Base-by-base conservation (phyloP, 1,140 invertebrate species). In the Drosophila albomicans region DNA sequence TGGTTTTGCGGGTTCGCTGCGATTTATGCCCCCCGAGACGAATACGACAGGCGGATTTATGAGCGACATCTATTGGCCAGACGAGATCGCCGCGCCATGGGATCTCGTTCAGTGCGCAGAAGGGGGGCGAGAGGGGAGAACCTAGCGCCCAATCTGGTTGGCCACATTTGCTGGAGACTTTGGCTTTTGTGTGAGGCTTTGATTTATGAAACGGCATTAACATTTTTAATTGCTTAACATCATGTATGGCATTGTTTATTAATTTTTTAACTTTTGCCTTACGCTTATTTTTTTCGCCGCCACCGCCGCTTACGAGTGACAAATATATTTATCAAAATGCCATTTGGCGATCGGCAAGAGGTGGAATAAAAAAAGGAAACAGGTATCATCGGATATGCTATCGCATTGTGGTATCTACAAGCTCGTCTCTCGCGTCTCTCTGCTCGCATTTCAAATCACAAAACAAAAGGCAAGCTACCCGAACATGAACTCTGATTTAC, bases 191-290 rank as follows among this genome's bases (percentile, higher is more conserved):
- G 73, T 88, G 56, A 57, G 54, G 75, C 78, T 79, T 89, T 91
- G 86, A 91, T 92, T 92, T 92, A 92, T 91, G 81, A 78, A 78
- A 71, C 13, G 78, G 77, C 85, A 92, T 92, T 92, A 92, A 92
- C 91, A 92, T 92, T 91, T 92, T 92, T 92, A 92, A 92, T 92
- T 92, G 84, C 84, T 79, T 81, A 81, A 92, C 91, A 92, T 91
- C 81, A 77, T 92, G 91, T 92, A 86, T 90, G 87, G 75, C 77
- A 80, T 88, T 92, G 84, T 92, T 92, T 92, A 91, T 91, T 91
- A 85, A 91, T 88, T 85, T 88, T 68, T 89, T 81, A 82, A 80
- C 61, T 79, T 69, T 59, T 35, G 15, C 63, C 41, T 56, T 54
- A 45, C n/a, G 13, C n/a, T 48, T 48, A 5, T 57, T 41, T 62